Evolutionary conservation across 2,113 vertebrate species (phyloP), one percentile per base, ranked within the genome.

Genomic region (Synodontis membranacea): DNA sequence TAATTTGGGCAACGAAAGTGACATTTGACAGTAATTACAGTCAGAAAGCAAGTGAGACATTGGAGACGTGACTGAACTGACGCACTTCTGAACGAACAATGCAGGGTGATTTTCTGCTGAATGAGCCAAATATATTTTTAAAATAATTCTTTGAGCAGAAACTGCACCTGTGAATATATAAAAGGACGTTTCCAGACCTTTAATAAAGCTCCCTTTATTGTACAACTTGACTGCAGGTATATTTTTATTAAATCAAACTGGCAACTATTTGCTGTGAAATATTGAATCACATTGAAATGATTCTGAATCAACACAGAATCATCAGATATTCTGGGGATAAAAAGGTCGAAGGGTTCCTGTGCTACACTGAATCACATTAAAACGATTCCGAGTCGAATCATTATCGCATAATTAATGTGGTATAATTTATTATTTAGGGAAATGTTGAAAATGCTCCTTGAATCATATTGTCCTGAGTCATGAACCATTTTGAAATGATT

Each of bases 161-260:
- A n/a, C 15, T 64, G 46, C 5, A 19, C 42, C 39, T 82, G 80
- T 82, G 66, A 82, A 82, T 48, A 82, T 82, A 21, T 15, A 62
- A 58, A 64, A n/a, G 6, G 60, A 66, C 2, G 21, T 54, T 79
- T 31, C 42, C 17, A 3, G 81, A 50, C n/a, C 50, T 50, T 68
- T 37, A 83, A 83, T 83, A 83, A 83, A 82, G 34, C 44, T 70
- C 3, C 25, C 17, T 50, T 83, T 68, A 66, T 70, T 70, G 46
- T 66, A 66, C 60, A 83, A 48, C 28, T 48, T 21, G n/a, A 48
- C 60, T 7, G 39, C 17, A 42, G 1, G 25, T 21, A 50, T 46
- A 8, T 2, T 62, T 83, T 25, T 11, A 74, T 15, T 56, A 9
- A 42, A 25, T 60, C 21, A 37, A 19, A 37, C 3, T 39, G 52